Conservation (phyloP, 92 coral and sea anemone species). For the Blastomussa wellsi region DNA sequence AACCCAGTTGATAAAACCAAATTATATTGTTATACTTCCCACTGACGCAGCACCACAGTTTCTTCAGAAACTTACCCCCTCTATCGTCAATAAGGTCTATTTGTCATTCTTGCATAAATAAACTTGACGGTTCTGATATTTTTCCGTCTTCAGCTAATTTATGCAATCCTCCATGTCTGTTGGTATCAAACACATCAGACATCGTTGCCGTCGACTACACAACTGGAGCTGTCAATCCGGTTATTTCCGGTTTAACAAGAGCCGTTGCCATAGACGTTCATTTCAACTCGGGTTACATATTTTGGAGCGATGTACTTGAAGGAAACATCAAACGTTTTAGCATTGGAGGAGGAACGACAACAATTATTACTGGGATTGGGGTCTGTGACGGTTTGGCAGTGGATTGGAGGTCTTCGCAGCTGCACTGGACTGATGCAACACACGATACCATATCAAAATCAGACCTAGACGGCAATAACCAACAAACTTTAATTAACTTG, state of each 20-base stretch:
- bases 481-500: conserved; percentile 43
- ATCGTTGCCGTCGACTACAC: neutral
- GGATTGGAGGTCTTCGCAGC: conserved; percentile 70
- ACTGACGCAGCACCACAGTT: too few relatives aligned
- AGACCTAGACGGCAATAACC: conserved; percentile 59
- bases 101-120: too few relatives aligned
- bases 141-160: neutral
- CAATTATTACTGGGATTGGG: conserved; percentile 42
- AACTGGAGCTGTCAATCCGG: conserved; percentile 17
- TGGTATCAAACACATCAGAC: conserved; percentile 1
- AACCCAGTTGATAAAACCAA: too few relatives aligned
- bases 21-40: too few relatives aligned
- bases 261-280: conserved; percentile 72
- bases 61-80: too few relatives aligned
- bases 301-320: conserved; percentile 74
- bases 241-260: conserved; percentile 46
- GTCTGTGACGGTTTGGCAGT: conserved; percentile 78
- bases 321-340: conserved; percentile 47
- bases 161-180: neutral
- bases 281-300: conserved; percentile 51
- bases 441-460: conserved; percentile 64
- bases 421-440: conserved; percentile 79
- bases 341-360: conserved; percentile 2
- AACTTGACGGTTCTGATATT: too few relatives aligned
- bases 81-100: too few relatives aligned